These are phyloP conservation scores for Dromius quadrimaculatus DNA, from an alignment of 2,888 invertebrate genomes.

Conservation along the genomic window DNA sequence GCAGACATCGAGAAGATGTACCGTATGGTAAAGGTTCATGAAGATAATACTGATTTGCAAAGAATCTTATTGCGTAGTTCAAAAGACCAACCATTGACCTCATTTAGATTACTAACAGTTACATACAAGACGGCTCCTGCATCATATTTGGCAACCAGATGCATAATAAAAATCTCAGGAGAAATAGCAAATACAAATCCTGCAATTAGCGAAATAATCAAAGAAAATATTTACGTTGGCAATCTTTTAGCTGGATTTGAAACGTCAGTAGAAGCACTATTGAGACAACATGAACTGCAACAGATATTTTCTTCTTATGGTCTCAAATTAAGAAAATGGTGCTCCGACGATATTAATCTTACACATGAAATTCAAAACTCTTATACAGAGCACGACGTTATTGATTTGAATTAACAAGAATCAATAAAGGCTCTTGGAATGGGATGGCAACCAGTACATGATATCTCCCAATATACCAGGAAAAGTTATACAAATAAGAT, in stretches of 20 bases:
- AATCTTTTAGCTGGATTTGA: conserved; percentile 57
- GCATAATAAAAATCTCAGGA: conserved; percentile 57
- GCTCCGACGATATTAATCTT: conserved; percentile 51
- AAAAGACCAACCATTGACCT: conserved; percentile 51
- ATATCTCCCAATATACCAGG: conserved; percentile 42
- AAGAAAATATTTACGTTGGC: conserved; percentile 59
- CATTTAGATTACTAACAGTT: conserved; percentile 56
- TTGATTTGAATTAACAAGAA: conserved; percentile 24
- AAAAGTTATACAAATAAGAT: background rate
- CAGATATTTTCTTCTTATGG: conserved; percentile 46
- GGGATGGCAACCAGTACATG: conserved; percentile 9
- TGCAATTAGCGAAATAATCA: conserved; percentile 51
- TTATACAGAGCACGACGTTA: background rate
- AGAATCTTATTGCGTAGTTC: conserved; percentile 60
- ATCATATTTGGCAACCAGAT: conserved; percentile 54
- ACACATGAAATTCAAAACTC: background rate
- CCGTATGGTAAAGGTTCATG: conserved; percentile 57
- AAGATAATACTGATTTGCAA: conserved; percentile 57
- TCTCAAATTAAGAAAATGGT: conserved; percentile 57
- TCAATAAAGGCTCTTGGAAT: conserved; percentile 31
- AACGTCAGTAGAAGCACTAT: conserved; percentile 52
- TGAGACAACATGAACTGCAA: conserved; percentile 51
- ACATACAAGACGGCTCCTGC: conserved; percentile 59
- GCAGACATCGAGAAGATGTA: conserved; percentile 62
- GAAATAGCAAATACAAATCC: conserved; percentile 54